phyloP scores from a whole-genome alignment of 2,113 vertebrate species.

The Laticauda laticaudata region DNA sequence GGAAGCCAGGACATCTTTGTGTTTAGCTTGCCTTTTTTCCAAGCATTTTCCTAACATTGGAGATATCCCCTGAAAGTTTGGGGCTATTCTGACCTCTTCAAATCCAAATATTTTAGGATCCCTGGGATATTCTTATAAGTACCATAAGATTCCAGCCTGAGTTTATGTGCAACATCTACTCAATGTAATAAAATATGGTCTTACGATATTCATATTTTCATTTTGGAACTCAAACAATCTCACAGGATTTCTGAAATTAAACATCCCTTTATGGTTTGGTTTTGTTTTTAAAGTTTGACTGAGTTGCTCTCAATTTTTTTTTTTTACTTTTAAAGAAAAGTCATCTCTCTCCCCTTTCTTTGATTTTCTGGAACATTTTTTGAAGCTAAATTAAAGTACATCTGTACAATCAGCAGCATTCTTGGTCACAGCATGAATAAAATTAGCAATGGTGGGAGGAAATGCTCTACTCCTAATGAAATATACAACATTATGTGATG shows the following conservation, averaged over 20 bases:
- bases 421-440: constrained; percentile 32
- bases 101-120: background rate
- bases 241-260: background rate
- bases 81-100: background rate
- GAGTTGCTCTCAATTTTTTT: background rate
- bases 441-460: constrained; percentile 38
- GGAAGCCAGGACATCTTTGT: background rate
- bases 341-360: background rate
- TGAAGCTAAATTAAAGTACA: constrained; percentile 37
- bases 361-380: constrained; percentile 42
- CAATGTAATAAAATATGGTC: background rate
- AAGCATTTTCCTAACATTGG: background rate
- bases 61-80: background rate
- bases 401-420: constrained; percentile 41
- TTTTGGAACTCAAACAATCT: background rate
- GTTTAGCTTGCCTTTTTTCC: background rate
- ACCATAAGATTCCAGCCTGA: background rate
- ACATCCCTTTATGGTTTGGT: background rate
- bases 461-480: constrained; percentile 34
- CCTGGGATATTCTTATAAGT: background rate
- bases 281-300: background rate
- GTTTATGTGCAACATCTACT: background rate
- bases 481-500: constrained; percentile 22
- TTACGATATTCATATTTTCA: background rate
- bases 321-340: background rate